Evolutionary conservation across 2,113 vertebrate species (phyloP), one percentile per base, ranked within the genome.

Genomic region (Hystrix cristata): DNA sequence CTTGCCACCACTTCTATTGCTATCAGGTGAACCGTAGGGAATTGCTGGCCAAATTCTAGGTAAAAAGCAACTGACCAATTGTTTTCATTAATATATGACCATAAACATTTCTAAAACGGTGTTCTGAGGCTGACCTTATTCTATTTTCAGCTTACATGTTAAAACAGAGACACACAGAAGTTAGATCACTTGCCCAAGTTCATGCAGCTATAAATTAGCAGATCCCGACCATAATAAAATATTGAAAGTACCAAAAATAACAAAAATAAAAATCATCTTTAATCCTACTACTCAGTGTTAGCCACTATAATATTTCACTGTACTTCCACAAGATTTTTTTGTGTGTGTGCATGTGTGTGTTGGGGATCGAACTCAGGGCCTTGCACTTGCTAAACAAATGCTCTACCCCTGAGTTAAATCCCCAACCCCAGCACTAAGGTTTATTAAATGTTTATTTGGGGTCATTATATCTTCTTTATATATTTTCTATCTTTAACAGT

Each of bases 141-240:
- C 4, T 59, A 81, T 59, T 48, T 78, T 34, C n/a, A 64, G 19
- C 0, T 91, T 78, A 64, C 19, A 62, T 62, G n/a, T 51, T 51
- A 91, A 46, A 31, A 65, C 34, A 69, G 71, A 91, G 71, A 82
- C 4, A 27, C 43, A 78, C 2, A 48, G n/a, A n/a, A 14, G 4
- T 48, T 64, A 81, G 53, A 62, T 43, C 43, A 53, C 59, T 94
- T 94, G 19, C 48, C 31, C 71, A 79, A 29, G 12, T 51, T 88
- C 46, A 13, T 31, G 34, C 4, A 64, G 57, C 72, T 25, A 51
- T 5, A 48, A 91, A 81, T 46, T 31, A 85, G 14, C 48, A 85
- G 48, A 64, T 91, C 48, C 59, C 94, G 62, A 81, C 48, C 29
- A 29, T 62, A 83, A 51, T 60, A 90, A 95, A 78, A 65, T 84